phyloP scores from a whole-genome alignment of 1,140 invertebrate species.

The Pogonus chalceus region DNA sequence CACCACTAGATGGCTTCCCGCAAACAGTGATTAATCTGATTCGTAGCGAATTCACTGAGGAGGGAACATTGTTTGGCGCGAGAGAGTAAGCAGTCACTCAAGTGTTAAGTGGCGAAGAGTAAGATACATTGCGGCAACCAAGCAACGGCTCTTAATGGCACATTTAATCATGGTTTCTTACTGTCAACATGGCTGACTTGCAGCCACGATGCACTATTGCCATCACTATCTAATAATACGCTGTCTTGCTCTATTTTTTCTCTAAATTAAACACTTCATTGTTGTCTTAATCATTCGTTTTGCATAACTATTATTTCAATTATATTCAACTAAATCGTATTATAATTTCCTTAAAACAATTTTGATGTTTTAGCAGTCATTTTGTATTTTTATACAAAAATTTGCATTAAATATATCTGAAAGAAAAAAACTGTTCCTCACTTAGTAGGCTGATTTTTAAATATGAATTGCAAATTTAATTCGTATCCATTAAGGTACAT shows the following conservation, averaged over 20 bases:
- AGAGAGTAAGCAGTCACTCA: slow-evolving; percentile 1
- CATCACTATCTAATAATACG: neutral
- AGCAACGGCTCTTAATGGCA: neutral
- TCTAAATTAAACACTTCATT: slow-evolving; percentile 6
- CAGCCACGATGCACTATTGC: neutral
- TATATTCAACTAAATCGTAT: too few relatives aligned
- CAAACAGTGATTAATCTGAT: slow-evolving; percentile 5
- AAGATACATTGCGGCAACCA: neutral
- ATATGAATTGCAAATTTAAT: slow-evolving; percentile 7
- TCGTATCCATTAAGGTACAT: slow-evolving; percentile 2
- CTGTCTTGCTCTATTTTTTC: neutral
- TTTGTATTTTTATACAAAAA: too few relatives aligned
- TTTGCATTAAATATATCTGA: too few relatives aligned
- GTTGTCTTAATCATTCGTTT: too few relatives aligned
- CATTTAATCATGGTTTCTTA: slow-evolving; percentile 7
- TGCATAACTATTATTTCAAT: too few relatives aligned
- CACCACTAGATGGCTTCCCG: neutral
- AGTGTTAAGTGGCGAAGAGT: slow-evolving; percentile 2
- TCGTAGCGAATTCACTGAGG: neutral
- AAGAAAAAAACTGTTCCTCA: neutral
- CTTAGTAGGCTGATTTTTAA: neutral
- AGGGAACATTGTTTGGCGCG: slow-evolving; percentile 1
- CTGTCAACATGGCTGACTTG: neutral
- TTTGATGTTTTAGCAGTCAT: too few relatives aligned
- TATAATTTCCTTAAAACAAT: too few relatives aligned